Conservation (phyloP, 2,888 invertebrate species). For the Prenolepis imparis region DNA sequence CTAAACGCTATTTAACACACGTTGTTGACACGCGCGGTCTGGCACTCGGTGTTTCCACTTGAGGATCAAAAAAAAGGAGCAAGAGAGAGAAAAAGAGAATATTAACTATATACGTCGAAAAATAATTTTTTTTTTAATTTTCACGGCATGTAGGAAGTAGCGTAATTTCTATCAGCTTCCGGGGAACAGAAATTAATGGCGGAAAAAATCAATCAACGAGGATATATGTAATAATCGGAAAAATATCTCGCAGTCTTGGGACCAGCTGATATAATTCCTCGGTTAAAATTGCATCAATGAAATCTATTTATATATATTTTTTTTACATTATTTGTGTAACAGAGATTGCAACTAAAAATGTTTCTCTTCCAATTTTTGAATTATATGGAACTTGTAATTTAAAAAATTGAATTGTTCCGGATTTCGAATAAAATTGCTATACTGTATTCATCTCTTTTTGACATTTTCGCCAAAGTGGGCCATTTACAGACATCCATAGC, state of each 20-base stretch:
- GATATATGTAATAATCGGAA: slow-evolving; percentile 3
- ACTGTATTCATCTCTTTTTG: background rate
- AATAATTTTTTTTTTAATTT: background rate
- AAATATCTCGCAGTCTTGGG: slow-evolving; percentile 11
- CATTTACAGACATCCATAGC: slow-evolving; percentile 2
- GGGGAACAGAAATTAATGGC: background rate
- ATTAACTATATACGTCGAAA: background rate
- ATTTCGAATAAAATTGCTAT: background rate
- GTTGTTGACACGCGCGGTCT: background rate
- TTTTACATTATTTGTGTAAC: too few species aligned
- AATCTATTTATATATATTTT: too few species aligned
- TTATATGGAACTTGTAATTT: background rate
- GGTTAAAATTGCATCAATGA: background rate
- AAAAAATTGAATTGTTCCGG: background rate
- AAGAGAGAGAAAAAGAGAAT: background rate
- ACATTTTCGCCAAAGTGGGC: background rate
- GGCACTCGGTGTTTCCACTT: background rate
- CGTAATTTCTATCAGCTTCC: background rate
- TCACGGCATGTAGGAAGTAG: background rate
- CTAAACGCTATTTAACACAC: background rate
- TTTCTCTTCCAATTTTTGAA: background rate
- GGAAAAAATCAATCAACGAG: background rate
- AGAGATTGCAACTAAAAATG: background rate
- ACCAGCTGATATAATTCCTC: slow-evolving; percentile 13
- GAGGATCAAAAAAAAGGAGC: background rate